Percentiles rank a stretch among this genome's conserved stretches.
Evolutionary conservation across 2,888 invertebrate genomes (phyloP).

Genomic region (Idaea dimidiata): DNA sequence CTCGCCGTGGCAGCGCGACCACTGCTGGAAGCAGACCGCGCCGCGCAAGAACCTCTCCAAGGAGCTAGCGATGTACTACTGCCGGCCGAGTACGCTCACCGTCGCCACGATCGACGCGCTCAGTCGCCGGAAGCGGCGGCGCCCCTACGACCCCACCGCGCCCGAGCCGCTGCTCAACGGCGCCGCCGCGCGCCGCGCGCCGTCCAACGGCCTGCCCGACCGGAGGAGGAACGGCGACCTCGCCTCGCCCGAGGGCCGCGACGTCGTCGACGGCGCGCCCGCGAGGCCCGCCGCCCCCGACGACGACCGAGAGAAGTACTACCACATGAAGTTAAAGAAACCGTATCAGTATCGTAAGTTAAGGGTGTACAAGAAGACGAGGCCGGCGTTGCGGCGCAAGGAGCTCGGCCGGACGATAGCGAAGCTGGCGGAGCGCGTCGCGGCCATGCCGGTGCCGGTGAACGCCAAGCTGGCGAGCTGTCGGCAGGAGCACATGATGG

Average conservation of each 20-base stretch:
- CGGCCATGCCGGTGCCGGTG: conserved; percentile 61
- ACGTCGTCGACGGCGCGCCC: conserved; percentile 51
- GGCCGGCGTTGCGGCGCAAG: conserved; percentile 54
- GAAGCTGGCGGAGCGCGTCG: conserved; percentile 62
- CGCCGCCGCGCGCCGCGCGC: conserved; percentile 33
- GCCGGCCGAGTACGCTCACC: conserved; percentile 78
- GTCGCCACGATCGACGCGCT: conserved; percentile 64
- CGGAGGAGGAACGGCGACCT: conserved; percentile 56
- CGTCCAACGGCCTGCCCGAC: conserved; percentile 56
- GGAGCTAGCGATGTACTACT: conserved; percentile 87
- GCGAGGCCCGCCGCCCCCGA: conserved; percentile 38
- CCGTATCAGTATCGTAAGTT: conserved; percentile 76
- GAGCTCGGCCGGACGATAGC: conserved; percentile 58
- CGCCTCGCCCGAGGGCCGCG: conserved; percentile 48
- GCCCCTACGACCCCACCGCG: conserved; percentile 80
- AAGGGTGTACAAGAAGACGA: conserved; percentile 73
- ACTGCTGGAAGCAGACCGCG: conserved; percentile 92
- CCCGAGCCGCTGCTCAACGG: conserved; percentile 48
- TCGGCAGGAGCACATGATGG: conserved; percentile 80
- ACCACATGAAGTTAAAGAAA: conserved; percentile 77
- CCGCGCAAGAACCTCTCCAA: conserved; percentile 88
- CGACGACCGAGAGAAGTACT: conserved; percentile 69
- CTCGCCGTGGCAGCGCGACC: conserved; percentile 94
- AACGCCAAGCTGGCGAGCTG: conserved; percentile 70
- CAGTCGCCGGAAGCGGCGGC: conserved; percentile 82